Percentiles rank a stretch among this genome's conserved stretches.
Conservation (phyloP, 1,140 invertebrate species). For the Phortica variegata region DNA sequence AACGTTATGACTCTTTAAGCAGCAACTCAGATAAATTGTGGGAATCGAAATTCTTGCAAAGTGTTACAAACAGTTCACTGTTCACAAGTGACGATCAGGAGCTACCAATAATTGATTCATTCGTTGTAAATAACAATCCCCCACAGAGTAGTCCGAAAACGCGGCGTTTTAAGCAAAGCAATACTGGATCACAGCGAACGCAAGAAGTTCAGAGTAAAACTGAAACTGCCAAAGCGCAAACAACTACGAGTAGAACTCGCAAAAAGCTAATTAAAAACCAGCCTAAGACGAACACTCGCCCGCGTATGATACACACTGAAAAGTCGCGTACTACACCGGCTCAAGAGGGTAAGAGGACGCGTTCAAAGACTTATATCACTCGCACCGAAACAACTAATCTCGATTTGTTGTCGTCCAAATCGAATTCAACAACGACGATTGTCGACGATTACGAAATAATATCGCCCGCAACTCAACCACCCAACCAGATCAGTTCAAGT, state of each 20-base stretch:
- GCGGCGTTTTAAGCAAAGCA: neutral
- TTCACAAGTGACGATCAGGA: conserved; percentile 14
- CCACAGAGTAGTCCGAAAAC: conserved; percentile 8
- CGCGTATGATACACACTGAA: conserved; percentile 74
- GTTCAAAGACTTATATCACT: conserved; percentile 44
- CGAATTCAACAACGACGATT: conserved; percentile 23
- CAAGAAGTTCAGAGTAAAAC: conserved; percentile 7
- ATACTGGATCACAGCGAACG: conserved; percentile 16
- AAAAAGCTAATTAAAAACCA: conserved; percentile 16
- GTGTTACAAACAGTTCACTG: conserved; percentile 15
- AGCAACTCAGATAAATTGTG: conserved; percentile 44
- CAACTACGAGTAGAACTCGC: no score
- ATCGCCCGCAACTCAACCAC: conserved; percentile 44
- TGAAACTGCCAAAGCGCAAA: no score
- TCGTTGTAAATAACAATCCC: conserved; percentile 40
- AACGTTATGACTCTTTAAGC: conserved; percentile 35
- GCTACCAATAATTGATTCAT: conserved; percentile 41
- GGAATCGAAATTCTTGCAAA: conserved; percentile 41
- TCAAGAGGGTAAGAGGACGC: conserved; percentile 62
- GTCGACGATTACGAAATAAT: conserved; percentile 54
- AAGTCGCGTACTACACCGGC: conserved; percentile 62
- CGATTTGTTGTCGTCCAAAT: conserved; percentile 22
- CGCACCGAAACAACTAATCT: conserved; percentile 58
- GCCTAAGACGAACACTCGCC: conserved; percentile 48
- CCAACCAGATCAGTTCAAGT: conserved; percentile 52